Evolutionary conservation across 2,113 vertebrate genomes (phyloP).

Genomic region (Petrocephalus zakoni): DNA sequence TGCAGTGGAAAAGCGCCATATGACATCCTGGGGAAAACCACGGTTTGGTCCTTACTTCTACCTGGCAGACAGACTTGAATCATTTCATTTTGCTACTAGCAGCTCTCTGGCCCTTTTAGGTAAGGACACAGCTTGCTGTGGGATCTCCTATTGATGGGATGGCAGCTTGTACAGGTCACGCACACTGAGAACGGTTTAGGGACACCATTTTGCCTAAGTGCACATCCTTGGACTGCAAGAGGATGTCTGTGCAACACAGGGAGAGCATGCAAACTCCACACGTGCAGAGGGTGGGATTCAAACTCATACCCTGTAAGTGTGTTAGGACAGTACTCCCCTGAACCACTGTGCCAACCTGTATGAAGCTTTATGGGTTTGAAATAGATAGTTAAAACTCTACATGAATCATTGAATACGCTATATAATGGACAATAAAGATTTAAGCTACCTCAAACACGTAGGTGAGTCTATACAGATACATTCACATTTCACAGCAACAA

Average conservation of each 20-base stretch:
- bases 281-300: neutral
- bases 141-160: neutral
- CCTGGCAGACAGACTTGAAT: neutral
- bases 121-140: neutral
- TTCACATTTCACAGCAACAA: neutral
- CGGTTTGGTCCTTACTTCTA: neutral
- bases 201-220: neutral
- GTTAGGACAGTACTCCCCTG: neutral
- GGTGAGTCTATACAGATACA: neutral
- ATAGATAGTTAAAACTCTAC: neutral
- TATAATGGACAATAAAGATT: neutral
- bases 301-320: neutral
- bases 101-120: neutral
- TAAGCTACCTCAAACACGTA: neutral
- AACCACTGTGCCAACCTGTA: neutral
- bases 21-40: neutral
- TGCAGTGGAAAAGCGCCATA: too few relatives aligned
- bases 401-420: neutral
- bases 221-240: neutral
- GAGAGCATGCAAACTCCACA: neutral
- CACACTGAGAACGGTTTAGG: neutral
- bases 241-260: neutral
- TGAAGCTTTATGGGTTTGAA: neutral
- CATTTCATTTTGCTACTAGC: neutral
- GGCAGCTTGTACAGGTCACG: neutral